A percentile compares a stretch with the other conserved stretches of the same genome.
Evolutionary conservation across 2,797 vertebrate genomes (phyloP).

Genomic region (Manis crassicaudata): DNA sequence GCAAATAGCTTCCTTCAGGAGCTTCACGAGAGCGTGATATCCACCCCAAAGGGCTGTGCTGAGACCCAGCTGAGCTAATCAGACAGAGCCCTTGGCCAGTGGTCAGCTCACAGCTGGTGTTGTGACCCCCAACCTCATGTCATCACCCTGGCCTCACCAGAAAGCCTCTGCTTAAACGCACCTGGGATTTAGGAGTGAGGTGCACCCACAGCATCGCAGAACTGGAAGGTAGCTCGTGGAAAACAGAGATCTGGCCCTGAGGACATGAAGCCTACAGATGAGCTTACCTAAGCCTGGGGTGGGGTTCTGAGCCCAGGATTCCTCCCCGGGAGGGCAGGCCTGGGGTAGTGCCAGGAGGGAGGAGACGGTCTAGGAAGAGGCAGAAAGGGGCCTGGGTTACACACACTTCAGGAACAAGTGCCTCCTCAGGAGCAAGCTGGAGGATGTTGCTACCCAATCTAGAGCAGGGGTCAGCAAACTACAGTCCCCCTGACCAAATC

Average conservation of each 20-base stretch:
- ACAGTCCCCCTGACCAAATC: not conserved
- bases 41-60: not conserved
- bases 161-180: not conserved
- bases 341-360: not conserved
- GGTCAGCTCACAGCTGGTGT: fast-evolving
- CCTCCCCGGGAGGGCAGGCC: not conserved
- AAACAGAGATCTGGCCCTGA: not conserved
- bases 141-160: not conserved
- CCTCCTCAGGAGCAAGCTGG: not conserved
- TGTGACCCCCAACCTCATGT: not conserved
- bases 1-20: not conserved
- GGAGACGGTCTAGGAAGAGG: fast-evolving
- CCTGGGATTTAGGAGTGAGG: not conserved
- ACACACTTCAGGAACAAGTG: not conserved
- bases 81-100: not conserved
- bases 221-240: not conserved
- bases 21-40: not conserved
- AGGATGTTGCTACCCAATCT: not conserved
- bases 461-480: no score
- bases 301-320: not conserved
- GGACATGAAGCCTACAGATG: not conserved
- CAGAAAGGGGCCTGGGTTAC: not conserved
- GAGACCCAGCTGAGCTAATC: not conserved
- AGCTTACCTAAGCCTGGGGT: not conserved
- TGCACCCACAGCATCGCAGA: not conserved